Evolutionary conservation across 2,888 invertebrate species (phyloP).

Genomic region (Agrilus mali): DNA sequence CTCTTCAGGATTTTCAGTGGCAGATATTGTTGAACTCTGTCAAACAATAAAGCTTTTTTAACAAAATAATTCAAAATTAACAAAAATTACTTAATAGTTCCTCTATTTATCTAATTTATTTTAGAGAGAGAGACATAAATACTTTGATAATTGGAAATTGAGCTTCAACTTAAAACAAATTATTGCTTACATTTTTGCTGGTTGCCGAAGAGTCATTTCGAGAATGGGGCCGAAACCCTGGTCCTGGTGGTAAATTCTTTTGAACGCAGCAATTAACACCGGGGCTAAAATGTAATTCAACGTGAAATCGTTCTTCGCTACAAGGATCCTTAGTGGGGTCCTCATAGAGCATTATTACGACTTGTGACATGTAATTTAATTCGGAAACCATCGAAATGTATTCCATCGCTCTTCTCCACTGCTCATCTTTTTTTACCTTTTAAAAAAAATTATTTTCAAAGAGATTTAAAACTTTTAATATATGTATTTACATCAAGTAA

Average conservation of each 20-base stretch:
- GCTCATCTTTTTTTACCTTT: constrained; percentile 76
- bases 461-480: constrained; percentile 4
- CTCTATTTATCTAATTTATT: too few species aligned
- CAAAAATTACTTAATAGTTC: too few species aligned
- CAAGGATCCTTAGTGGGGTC: constrained; percentile 91
- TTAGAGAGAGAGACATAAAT: neutral
- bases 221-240: constrained; percentile 85
- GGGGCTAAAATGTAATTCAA: constrained; percentile 97
- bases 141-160: too few species aligned
- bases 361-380: constrained; percentile 98
- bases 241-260: constrained; percentile 85
- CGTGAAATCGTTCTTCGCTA: constrained; percentile 90
- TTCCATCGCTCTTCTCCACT: constrained; percentile 98
- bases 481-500: constrained; percentile 65
- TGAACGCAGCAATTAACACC: constrained; percentile 95
- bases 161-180: too few species aligned
- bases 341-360: constrained; percentile 97
- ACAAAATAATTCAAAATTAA: too few species aligned
- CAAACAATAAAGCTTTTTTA: neutral
- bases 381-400: constrained; percentile 97
- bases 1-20: constrained; percentile 39
- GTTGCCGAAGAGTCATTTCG: constrained; percentile 64
- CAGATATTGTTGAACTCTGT: constrained; percentile 52
- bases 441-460: constrained; percentile 2
- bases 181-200: constrained; percentile 39